Percentiles rank a stretch among this genome's conserved stretches.
Evolutionary conservation across 2,797 vertebrate species (phyloP).

Genomic region (Pitangus sulphuratus): DNA sequence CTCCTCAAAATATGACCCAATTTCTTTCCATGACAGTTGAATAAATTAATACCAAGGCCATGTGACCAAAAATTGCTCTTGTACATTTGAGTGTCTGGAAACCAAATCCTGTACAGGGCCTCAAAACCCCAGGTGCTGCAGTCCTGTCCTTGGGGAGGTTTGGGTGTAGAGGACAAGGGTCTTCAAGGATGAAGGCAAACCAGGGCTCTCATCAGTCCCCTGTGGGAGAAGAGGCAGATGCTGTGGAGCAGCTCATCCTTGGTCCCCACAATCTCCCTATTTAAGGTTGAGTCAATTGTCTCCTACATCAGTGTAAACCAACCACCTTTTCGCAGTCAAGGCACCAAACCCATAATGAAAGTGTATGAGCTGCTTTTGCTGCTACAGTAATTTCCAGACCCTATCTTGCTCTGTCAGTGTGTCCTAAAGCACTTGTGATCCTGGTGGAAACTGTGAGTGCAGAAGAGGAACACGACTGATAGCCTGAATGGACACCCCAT

Average conservation of each 20-base stretch:
- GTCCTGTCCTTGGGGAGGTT: neutral
- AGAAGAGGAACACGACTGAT: neutral
- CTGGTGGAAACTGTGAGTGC: neutral
- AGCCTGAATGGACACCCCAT: neutral
- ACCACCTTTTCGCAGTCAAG: neutral
- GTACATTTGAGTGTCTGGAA: neutral
- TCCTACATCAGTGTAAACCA: neutral
- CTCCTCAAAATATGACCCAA: neutral
- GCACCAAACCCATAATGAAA: neutral
- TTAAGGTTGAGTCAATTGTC: neutral
- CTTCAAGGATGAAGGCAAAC: neutral
- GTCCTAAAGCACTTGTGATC: neutral
- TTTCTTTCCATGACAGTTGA: neutral
- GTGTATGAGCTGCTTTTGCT: neutral
- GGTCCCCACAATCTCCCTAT: neutral
- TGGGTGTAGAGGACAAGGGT: neutral
- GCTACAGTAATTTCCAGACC: neutral
- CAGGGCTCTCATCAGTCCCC: neutral
- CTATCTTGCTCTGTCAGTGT: neutral
- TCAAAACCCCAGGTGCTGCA: neutral
- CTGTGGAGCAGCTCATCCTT: neutral
- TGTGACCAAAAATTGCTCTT: neutral
- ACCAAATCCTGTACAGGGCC: neutral
- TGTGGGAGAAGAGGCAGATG: neutral
- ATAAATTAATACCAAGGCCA: neutral